Percentiles rank a stretch among this genome's conserved stretches.
Evolutionary conservation across 1,140 invertebrate species (phyloP).

Genomic region (Berghia stephanieae): DNA sequence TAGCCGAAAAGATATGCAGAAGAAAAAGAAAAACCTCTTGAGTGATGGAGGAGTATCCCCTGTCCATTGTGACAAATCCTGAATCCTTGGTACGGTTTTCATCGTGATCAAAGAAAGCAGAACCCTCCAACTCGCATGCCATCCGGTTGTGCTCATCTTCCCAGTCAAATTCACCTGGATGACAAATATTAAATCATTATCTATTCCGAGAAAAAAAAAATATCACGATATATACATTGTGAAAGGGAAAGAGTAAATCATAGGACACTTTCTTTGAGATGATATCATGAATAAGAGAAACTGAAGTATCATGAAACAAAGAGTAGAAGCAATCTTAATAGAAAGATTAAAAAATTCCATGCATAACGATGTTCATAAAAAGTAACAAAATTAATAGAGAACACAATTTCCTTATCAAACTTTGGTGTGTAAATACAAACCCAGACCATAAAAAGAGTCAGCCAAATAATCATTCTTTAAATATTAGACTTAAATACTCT

Average conservation of each 20-base stretch:
- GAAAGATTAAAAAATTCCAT: too few species aligned
- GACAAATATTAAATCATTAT: neutral
- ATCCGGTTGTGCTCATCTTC: conserved; percentile 77
- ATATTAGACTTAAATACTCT: neutral
- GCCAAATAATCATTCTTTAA: too few species aligned
- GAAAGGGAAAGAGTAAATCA: neutral
- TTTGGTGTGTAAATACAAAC: too few species aligned
- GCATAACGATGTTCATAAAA: too few species aligned
- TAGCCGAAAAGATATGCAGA: too few species aligned
- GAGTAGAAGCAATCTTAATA: too few species aligned
- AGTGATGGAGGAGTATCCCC: conserved; percentile 40
- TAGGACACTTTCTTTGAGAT: neutral
- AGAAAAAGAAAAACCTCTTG: conserved; percentile 48
- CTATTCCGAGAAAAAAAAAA: neutral
- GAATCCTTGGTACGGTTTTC: conserved; percentile 46
- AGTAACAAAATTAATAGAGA: too few species aligned
- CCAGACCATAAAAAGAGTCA: too few species aligned
- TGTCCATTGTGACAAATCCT: conserved; percentile 48
- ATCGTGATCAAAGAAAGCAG: conserved; percentile 34
- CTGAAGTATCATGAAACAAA: too few species aligned
- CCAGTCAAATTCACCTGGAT: conserved; percentile 73
- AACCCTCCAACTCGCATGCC: conserved; percentile 67
- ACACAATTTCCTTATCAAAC: too few species aligned
- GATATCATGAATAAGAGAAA: neutral
- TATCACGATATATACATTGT: neutral